Evolutionary conservation across 2,113 vertebrate species (phyloP).

Genomic region (Sebastes fasciatus): DNA sequence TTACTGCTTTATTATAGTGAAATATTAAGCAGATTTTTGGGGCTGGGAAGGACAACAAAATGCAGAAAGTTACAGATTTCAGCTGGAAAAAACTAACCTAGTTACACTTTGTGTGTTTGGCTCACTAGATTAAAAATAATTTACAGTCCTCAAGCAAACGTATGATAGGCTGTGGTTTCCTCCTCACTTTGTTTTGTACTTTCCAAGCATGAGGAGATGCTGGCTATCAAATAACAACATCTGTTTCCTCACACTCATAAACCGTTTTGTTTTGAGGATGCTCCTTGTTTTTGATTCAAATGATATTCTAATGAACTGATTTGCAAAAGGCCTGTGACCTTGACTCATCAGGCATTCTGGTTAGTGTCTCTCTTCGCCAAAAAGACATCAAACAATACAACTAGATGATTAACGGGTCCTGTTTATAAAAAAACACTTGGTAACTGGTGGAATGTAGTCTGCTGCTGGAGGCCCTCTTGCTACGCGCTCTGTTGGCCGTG

Average conservation of each 20-base stretch:
- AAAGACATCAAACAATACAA: constrained; percentile 21
- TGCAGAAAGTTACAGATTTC: neutral
- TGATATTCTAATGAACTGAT: neutral
- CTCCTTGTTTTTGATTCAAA: neutral
- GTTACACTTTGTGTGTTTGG: neutral
- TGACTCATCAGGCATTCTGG: constrained; percentile 49
- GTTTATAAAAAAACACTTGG: neutral
- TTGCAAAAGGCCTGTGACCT: constrained; percentile 23
- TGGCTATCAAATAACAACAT: neutral
- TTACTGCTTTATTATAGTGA: neutral
- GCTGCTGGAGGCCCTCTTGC: neutral
- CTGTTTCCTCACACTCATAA: neutral
- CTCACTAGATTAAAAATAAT: neutral
- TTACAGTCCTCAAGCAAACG: neutral
- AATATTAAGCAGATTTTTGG: neutral
- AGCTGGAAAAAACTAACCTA: neutral
- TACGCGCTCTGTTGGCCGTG: constrained; percentile 4
- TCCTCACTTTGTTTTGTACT: neutral
- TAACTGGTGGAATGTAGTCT: neutral
- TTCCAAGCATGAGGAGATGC: neutral
- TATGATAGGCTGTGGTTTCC: neutral
- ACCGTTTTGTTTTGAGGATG: neutral
- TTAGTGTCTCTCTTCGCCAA: constrained; percentile 5
- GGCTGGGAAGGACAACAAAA: too few species aligned
- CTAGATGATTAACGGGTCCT: neutral